These are phyloP conservation scores for Conger conger DNA, from an alignment of 2,113 vertebrate genomes.

Conservation along the genomic window DNA sequence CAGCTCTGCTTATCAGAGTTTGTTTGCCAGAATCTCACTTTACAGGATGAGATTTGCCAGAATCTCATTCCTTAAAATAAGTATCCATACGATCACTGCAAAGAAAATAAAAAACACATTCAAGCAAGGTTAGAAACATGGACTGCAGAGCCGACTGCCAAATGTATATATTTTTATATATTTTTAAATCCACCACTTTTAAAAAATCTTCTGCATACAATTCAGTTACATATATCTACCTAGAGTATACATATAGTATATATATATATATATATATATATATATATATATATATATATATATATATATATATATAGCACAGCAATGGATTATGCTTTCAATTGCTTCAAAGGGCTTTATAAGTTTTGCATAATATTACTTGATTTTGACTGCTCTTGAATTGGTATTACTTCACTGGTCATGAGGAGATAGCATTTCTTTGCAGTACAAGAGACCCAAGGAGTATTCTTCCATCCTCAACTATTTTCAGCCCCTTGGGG, in stretches of 20 bases:
- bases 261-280: too few relatives aligned
- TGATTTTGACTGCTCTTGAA: slow-evolving; percentile 2
- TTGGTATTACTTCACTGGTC: neutral
- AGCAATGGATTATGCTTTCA: neutral
- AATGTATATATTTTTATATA: neutral
- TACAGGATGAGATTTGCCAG: neutral
- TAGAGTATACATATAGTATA: neutral
- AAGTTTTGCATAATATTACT: neutral
- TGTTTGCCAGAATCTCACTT: neutral
- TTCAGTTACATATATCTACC: slow-evolving; percentile 1
- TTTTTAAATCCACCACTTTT: neutral
- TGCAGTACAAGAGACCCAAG: neutral
- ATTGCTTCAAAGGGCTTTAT: slow-evolving; percentile 25
- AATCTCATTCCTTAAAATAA: neutral
- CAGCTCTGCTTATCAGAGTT: neutral
- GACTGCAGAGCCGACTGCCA: neutral
- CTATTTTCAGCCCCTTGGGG: neutral
- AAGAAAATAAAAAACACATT: neutral
- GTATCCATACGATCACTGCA: neutral
- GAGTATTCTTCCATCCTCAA: neutral
- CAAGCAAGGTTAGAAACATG: neutral
- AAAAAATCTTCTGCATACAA: slow-evolving; percentile 13
- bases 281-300: too few relatives aligned
- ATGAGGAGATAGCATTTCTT: neutral
- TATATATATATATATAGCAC: too few relatives aligned